A percentile compares a stretch with the other conserved stretches of the same genome.
Conservation (phyloP, 2,797 vertebrate species). For the Lophotriccus pileatus region DNA sequence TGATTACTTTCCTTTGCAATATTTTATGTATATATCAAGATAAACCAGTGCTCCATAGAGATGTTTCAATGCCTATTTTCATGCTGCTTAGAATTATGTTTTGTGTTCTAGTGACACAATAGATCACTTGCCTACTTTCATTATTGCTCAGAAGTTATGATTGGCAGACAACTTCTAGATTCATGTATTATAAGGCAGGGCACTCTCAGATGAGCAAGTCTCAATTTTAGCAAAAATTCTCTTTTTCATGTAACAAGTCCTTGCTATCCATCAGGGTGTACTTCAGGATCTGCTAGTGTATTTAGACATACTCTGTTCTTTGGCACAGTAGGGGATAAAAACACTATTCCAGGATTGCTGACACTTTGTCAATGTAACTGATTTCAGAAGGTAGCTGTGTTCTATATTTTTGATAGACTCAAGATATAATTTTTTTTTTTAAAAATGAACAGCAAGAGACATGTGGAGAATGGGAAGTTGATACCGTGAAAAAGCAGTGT, state of each 20-base stretch:
- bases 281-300: not conserved
- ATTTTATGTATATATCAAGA: not conserved
- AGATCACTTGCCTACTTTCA: not conserved
- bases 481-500: not conserved
- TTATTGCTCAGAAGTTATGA: not conserved
- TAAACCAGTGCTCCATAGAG: not conserved
- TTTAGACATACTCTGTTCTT: not conserved
- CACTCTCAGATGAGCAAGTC: not conserved
- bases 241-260: not conserved
- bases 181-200: not conserved
- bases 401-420: not conserved
- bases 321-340: constrained; percentile 1
- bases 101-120: not conserved
- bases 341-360: constrained; percentile 31
- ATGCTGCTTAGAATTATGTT: not conserved
- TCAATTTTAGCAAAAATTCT: not conserved
- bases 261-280: not conserved
- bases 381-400: constrained; percentile 30
- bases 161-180: not conserved
- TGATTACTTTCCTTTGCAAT: not conserved
- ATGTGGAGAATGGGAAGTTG: not conserved
- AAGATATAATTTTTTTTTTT: not conserved
- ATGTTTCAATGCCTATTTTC: not conserved
- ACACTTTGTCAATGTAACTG: constrained; percentile 45
- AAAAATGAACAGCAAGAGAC: not conserved